Conservation (phyloP, 2,797 vertebrate genomes). For the Acipenser transmontanus region DNA sequence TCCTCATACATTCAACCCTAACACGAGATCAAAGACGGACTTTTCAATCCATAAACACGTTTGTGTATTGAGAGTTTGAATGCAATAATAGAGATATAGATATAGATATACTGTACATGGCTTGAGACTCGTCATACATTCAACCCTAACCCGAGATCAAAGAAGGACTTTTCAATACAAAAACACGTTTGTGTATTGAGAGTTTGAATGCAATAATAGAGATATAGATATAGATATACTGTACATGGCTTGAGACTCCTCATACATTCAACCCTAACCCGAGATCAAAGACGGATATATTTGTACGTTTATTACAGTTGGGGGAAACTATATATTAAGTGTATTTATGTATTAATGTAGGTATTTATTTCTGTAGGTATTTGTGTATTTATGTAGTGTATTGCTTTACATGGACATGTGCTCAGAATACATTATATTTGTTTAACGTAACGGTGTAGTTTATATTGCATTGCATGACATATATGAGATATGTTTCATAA, state of each 20-base stretch:
- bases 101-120: background rate
- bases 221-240: too few relatives aligned
- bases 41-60: slow-evolving; percentile 41
- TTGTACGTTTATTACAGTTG: slow-evolving; percentile 41
- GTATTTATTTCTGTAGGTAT: too few relatives aligned
- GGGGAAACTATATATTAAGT: too few relatives aligned
- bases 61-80: background rate
- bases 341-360: too few relatives aligned
- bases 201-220: too few relatives aligned
- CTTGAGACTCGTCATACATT: slow-evolving; percentile 46
- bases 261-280: slow-evolving; percentile 39
- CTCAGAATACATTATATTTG: too few relatives aligned
- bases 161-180: slow-evolving; percentile 35
- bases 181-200: slow-evolving; percentile 34
- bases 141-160: slow-evolving; percentile 48
- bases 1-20: slow-evolving; percentile 37
- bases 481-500: too few relatives aligned
- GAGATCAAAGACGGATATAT: slow-evolving; percentile 46
- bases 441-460: too few relatives aligned
- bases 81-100: too few relatives aligned
- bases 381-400: too few relatives aligned
- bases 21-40: slow-evolving; percentile 48
- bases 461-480: too few relatives aligned
- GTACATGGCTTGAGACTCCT: slow-evolving; percentile 40
- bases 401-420: too few relatives aligned